Evolutionary conservation across 2,113 vertebrate genomes (phyloP).

Genomic region (Coptodon rendalli): DNA sequence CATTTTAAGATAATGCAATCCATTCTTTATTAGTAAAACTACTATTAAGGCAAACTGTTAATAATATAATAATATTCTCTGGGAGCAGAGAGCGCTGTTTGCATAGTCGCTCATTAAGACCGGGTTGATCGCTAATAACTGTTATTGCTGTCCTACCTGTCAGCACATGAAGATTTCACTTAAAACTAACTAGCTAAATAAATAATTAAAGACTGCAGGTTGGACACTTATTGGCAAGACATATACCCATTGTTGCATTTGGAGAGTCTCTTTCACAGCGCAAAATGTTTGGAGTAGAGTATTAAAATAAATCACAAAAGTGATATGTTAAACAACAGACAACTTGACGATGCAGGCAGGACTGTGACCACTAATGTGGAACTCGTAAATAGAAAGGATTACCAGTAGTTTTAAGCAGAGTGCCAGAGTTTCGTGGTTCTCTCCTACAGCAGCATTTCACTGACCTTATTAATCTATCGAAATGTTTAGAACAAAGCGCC

Average conservation of each 20-base stretch:
- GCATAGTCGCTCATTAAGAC: not conserved
- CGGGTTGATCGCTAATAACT: not conserved
- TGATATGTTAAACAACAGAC: not conserved
- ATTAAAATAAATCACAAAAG: not conserved
- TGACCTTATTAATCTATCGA: not conserved
- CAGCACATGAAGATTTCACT: not conserved
- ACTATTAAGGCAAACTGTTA: not conserved
- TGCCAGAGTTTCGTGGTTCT: not conserved
- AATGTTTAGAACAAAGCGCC: not conserved
- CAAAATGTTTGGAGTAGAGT: not conserved
- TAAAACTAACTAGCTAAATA: not conserved
- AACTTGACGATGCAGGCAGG: not conserved
- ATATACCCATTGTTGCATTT: not conserved
- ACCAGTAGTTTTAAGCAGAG: not conserved
- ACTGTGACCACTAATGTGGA: not conserved
- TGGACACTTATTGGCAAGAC: not conserved
- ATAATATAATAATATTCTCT: not conserved
- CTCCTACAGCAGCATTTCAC: not conserved
- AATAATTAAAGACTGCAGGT: not conserved
- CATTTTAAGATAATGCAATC: not conserved
- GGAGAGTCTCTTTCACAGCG: not conserved
- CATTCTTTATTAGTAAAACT: not conserved
- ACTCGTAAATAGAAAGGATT: not conserved
- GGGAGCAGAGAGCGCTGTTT: not conserved
- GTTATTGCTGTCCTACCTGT: not conserved